Conservation (phyloP, 2,797 vertebrate genomes). For the Melanotaenia trifasciata region DNA sequence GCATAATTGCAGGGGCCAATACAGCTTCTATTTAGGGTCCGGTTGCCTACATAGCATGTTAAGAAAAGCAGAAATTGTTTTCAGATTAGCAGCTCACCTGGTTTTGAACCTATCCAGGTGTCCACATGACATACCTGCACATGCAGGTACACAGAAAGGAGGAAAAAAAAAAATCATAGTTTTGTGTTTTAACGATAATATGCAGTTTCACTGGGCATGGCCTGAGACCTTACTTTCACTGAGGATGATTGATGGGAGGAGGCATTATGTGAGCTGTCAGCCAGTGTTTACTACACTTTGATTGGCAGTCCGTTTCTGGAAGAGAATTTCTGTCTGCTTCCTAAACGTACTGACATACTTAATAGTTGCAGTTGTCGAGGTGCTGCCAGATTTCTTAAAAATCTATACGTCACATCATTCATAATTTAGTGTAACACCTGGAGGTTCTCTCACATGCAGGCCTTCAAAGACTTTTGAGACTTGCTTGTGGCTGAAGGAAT, state of each 20-base stretch:
- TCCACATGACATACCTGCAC: conserved; percentile 11
- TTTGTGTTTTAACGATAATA: conserved; percentile 49
- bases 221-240: conserved; percentile 22
- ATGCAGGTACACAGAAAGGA: conserved; percentile 24
- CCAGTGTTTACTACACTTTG: background rate
- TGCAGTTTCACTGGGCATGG: conserved; percentile 3
- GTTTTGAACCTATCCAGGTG: conserved; percentile 55
- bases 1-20: conserved; percentile 18
- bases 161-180: conserved; percentile 16
- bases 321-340: background rate
- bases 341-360: background rate
- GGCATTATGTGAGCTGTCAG: background rate
- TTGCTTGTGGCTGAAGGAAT: too few relatives aligned
- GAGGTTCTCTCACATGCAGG: too few relatives aligned
- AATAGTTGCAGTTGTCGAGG: background rate
- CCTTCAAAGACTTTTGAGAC: too few relatives aligned
- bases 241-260: conserved; percentile 24
- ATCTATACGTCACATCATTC: background rate
- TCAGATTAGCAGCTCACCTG: conserved; percentile 44
- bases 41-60: background rate
- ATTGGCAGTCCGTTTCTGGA: background rate
- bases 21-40: conserved; percentile 31
- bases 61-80: conserved; percentile 1
- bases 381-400: background rate
- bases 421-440: too few relatives aligned